Percentiles rank a stretch among this genome's conserved stretches.
phyloP scores from a whole-genome alignment of 2,113 vertebrate species.

The Edolisoma coerulescens region DNA sequence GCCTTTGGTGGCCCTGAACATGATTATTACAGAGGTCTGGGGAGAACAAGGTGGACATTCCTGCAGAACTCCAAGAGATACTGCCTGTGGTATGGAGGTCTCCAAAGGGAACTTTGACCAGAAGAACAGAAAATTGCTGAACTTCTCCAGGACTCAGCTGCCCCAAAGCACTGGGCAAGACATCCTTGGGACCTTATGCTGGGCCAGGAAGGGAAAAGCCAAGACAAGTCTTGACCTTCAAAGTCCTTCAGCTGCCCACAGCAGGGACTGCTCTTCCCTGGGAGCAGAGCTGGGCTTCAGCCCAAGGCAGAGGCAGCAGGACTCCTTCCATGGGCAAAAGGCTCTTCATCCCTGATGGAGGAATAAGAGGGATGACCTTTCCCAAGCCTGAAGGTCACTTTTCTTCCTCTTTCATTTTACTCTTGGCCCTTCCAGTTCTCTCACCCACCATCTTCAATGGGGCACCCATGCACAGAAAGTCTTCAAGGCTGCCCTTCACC shows the following conservation, averaged over 20 bases:
- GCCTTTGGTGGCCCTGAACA: not conserved
- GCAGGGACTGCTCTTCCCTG: not conserved
- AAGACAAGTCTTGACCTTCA: not conserved
- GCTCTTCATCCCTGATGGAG: not conserved
- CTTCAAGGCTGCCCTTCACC: not conserved
- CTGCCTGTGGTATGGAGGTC: not conserved
- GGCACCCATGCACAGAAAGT: rapidly evolving
- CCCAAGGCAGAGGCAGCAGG: not conserved
- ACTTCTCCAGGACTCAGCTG: not conserved
- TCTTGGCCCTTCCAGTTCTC: not conserved
- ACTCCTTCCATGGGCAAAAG: not conserved
- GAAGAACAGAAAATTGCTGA: not conserved
- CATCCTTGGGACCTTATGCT: not conserved
- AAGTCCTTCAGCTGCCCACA: not conserved
- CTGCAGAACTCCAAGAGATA: not conserved
- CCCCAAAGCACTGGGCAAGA: not conserved
- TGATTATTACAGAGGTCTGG: not conserved
- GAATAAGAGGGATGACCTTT: not conserved
- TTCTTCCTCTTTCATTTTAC: not conserved
- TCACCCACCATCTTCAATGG: not conserved
- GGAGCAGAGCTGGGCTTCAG: not conserved
- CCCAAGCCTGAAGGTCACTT: not conserved
- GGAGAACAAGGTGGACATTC: not conserved
- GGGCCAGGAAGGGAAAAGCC: not conserved
- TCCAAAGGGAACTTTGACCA: not conserved